phyloP scores from a whole-genome alignment of 2,888 invertebrate genomes.

The Cylloceria caligata region DNA sequence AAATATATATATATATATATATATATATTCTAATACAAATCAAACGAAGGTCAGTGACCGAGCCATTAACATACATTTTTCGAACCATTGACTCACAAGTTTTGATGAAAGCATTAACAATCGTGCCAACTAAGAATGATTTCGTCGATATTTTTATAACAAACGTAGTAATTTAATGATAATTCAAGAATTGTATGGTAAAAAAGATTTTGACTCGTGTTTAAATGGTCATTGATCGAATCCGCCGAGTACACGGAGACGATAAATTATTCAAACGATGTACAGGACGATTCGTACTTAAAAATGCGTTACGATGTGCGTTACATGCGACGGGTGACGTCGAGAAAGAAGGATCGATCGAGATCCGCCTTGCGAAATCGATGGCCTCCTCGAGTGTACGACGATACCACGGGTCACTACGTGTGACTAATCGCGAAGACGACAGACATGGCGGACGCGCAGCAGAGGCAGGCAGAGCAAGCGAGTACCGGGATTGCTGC shows the following conservation, averaged over 20 bases:
- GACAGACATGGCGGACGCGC: slow-evolving; percentile 67
- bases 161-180: background rate
- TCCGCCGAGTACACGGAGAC: background rate
- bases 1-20: no score
- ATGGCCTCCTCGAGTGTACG: slow-evolving; percentile 24
- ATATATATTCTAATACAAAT: background rate
- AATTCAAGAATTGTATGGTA: background rate
- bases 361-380: slow-evolving; percentile 26
- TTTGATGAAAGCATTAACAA: background rate
- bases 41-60: slow-evolving; percentile 8
- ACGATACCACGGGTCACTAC: slow-evolving; percentile 45
- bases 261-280: background rate
- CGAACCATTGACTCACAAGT: background rate
- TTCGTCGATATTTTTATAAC: background rate
- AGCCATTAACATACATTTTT: background rate
- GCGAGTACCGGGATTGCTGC: slow-evolving; percentile 58
- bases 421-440: slow-evolving; percentile 68
- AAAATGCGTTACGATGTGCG: background rate
- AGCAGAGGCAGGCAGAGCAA: slow-evolving; percentile 56
- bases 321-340: background rate
- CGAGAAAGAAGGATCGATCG: slow-evolving; percentile 7
- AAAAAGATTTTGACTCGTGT: background rate
- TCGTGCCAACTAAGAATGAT: no score
- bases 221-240: background rate
- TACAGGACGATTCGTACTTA: background rate